Percentiles rank a stretch among this genome's conserved stretches.
Evolutionary conservation across 1,140 invertebrate genomes (phyloP).

Genomic region (Temnothorax longispinosus): DNA sequence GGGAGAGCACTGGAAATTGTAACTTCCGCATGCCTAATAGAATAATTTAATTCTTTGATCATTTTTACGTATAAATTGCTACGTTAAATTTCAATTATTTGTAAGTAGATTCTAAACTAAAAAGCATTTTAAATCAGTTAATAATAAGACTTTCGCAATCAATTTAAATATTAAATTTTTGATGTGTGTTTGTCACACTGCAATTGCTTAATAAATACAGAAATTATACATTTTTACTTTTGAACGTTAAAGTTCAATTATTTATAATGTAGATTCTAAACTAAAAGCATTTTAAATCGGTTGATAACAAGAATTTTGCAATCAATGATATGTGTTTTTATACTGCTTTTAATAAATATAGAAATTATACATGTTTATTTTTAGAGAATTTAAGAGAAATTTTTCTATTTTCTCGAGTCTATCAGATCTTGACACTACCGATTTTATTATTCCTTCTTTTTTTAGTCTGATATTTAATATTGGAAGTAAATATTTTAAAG

Average conservation of each 20-base stretch:
- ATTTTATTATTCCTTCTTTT: not conserved
- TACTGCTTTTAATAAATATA: too few relatives aligned
- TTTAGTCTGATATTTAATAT: not conserved
- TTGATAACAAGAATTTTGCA: too few relatives aligned
- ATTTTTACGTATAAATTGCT: not conserved
- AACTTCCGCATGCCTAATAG: not conserved
- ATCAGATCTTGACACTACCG: too few relatives aligned
- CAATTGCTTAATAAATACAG: not conserved
- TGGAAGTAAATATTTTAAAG: not conserved
- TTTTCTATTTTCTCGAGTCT: not conserved
- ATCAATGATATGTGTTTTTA: too few relatives aligned
- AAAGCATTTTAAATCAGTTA: not conserved
- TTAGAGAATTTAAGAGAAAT: not conserved
- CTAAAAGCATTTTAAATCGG: too few relatives aligned
- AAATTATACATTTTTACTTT: not conserved
- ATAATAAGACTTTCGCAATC: not conserved
- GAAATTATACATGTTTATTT: not conserved
- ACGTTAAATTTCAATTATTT: not conserved
- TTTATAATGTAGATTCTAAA: too few relatives aligned
- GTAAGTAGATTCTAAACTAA: not conserved
- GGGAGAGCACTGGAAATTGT: not conserved
- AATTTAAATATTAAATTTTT: not conserved
- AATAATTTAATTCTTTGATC: constrained; percentile 8
- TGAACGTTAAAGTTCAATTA: too few relatives aligned
- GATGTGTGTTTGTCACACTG: not conserved